phyloP scores from a whole-genome alignment of 2,888 invertebrate genomes.

The Taphrorychus bicolor region DNA sequence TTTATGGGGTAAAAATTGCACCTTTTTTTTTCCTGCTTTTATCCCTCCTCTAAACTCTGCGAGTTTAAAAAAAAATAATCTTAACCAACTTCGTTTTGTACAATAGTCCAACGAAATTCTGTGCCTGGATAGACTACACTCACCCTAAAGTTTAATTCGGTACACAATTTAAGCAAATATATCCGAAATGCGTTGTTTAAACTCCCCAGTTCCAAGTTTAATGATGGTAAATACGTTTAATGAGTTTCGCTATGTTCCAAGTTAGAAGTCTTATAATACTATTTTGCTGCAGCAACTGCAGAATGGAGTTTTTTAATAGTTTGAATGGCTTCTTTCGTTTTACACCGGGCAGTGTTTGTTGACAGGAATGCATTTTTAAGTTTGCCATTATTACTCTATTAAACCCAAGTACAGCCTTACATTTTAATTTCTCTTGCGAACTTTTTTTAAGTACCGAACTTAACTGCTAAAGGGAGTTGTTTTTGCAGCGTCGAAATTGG shows the following conservation, averaged over 20 bases:
- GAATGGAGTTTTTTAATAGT: neutral
- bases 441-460: neutral
- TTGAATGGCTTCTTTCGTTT: slow-evolving; percentile 4
- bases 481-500: slow-evolving; percentile 1
- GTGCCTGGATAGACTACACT: neutral
- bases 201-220: slow-evolving; percentile 14
- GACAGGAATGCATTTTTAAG: slow-evolving; percentile 8
- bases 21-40: neutral
- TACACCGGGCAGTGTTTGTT: neutral
- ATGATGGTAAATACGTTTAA: slow-evolving; percentile 22
- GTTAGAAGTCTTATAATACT: slow-evolving; percentile 13
- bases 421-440: neutral
- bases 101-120: neutral
- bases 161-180: slow-evolving; percentile 24
- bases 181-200: slow-evolving; percentile 19
- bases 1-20: slow-evolving; percentile 16
- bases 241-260: slow-evolving; percentile 18
- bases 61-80: too few species aligned
- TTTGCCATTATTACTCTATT: neutral
- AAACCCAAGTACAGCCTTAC: neutral
- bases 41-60: too few species aligned
- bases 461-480: neutral
- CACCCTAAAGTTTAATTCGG: slow-evolving; percentile 19
- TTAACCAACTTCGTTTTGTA: too few species aligned
- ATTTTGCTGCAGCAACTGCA: slow-evolving; percentile 6